These are phyloP conservation scores for Microtus pennsylvanicus DNA, from an alignment of 2,113 vertebrate species.

Conservation along the genomic window DNA sequence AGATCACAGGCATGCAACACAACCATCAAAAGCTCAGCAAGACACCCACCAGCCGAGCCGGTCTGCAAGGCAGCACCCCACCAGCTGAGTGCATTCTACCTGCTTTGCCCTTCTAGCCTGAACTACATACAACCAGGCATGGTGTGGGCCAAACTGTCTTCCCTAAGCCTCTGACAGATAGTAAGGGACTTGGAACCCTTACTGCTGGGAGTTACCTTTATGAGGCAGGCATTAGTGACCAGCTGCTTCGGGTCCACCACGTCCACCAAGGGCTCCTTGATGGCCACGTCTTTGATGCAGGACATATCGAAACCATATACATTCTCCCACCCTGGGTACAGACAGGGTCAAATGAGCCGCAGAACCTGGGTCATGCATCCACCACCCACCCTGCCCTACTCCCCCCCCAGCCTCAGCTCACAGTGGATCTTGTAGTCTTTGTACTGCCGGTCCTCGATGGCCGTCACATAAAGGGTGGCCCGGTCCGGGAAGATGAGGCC, in stretches of 20 bases:
- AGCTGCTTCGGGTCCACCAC: constrained; percentile 97
- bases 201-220: constrained; percentile 88
- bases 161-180: too few species aligned
- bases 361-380: accelerated
- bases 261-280: constrained; percentile 95
- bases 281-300: constrained; percentile 96
- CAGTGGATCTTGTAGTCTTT: constrained; percentile 98
- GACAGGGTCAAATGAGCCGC: neutral
- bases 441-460: constrained; percentile 96
- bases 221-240: constrained; percentile 94
- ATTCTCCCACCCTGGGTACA: constrained; percentile 94
- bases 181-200: neutral
- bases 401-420: constrained; percentile 74
- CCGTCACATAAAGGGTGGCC: constrained; percentile 94
- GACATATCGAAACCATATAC: constrained; percentile 97
- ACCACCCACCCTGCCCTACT: neutral
- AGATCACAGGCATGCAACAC: neutral
- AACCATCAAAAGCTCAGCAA: neutral
- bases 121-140: neutral
- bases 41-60: neutral
- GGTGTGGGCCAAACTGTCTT: neutral
- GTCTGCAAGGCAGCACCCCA: neutral
- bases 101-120: neutral
- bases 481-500: constrained; percentile 96
- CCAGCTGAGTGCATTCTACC: neutral